A percentile compares a stretch with the other conserved stretches of the same genome.
phyloP scores from a whole-genome alignment of 2,797 vertebrate species.

The Lagodon rhomboides region DNA sequence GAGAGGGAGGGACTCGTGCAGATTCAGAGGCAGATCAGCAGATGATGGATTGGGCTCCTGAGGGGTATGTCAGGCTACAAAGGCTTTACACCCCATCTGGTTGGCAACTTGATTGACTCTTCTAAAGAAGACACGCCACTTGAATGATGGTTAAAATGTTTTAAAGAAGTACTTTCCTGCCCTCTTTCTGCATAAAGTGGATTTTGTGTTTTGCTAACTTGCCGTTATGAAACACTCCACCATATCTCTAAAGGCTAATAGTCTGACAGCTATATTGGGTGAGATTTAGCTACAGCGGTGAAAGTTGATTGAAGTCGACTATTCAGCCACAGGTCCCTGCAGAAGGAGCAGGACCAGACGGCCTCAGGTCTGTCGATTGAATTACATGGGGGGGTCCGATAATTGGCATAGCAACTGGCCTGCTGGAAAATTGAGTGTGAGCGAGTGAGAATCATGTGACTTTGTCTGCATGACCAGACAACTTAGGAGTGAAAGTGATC shows the following conservation, averaged over 20 bases:
- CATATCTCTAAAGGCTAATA: slow-evolving; percentile 24
- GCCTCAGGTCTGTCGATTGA: slow-evolving; percentile 44
- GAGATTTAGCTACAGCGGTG: slow-evolving; percentile 25
- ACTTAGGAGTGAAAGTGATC: not conserved
- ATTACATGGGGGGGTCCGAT: slow-evolving; percentile 46
- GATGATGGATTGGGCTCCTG: slow-evolving; percentile 65
- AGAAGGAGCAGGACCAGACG: slow-evolving; percentile 43
- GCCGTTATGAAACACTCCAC: slow-evolving; percentile 30
- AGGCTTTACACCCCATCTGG: slow-evolving; percentile 57
- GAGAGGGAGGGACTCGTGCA: slow-evolving; percentile 53
- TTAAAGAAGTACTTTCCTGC: slow-evolving; percentile 11
- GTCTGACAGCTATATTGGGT: slow-evolving; percentile 34
- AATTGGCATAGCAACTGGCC: slow-evolving; percentile 47
- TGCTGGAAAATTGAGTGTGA: slow-evolving; percentile 29
- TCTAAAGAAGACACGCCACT: slow-evolving; percentile 8
- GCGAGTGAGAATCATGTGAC: slow-evolving; percentile 10
- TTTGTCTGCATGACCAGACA: slow-evolving; percentile 3
- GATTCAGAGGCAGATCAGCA: slow-evolving; percentile 44
- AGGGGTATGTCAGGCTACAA: slow-evolving; percentile 38
- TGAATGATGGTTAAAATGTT: slow-evolving; percentile 22
- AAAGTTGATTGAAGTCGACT: slow-evolving; percentile 48
- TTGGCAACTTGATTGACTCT: slow-evolving; percentile 40
- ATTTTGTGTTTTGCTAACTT: slow-evolving; percentile 36
- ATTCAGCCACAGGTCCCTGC: slow-evolving; percentile 35
- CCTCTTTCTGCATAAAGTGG: not conserved